Evolutionary conservation across 2,888 invertebrate genomes (phyloP).

Genomic region (Mechanitis mazaeus): DNA sequence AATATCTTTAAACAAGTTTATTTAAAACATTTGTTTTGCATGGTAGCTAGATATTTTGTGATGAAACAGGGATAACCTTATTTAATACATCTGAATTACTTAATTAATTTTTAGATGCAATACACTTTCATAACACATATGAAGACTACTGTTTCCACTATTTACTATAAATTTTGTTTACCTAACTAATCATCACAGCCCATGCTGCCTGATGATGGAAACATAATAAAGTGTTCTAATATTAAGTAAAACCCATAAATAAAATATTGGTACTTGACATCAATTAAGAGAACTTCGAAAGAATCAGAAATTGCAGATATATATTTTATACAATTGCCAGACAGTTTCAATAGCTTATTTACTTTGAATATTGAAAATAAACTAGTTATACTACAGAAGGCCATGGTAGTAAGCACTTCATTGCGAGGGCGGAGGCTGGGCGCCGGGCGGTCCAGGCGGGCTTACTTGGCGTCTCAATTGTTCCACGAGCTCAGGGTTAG

Average conservation of each 20-base stretch:
- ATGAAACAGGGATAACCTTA: slow-evolving; percentile 36
- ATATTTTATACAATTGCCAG: neutral
- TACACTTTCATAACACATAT: neutral
- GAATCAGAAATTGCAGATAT: neutral
- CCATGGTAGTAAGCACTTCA: slow-evolving; percentile 12
- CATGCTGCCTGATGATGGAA: neutral
- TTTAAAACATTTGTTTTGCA: slow-evolving; percentile 51
- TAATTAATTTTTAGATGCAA: slow-evolving; percentile 13
- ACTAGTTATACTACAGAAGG: neutral
- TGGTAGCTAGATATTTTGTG: slow-evolving; percentile 43
- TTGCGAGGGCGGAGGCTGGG: slow-evolving; percentile 37
- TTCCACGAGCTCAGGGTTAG: slow-evolving; percentile 89
- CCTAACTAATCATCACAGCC: slow-evolving; percentile 15
- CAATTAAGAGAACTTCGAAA: neutral
- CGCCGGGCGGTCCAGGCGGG: slow-evolving; percentile 42
- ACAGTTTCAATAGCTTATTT: neutral
- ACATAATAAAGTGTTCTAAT: neutral
- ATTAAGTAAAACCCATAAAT: neutral
- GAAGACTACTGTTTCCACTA: slow-evolving; percentile 2
- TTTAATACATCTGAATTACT: slow-evolving; percentile 36
- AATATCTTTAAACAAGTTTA: slow-evolving; percentile 45
- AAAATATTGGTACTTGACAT: neutral
- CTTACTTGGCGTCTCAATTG: slow-evolving; percentile 83
- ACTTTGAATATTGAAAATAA: slow-evolving; percentile 1
- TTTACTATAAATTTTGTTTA: slow-evolving; percentile 10